Base-by-base conservation (phyloP, 2,888 invertebrate genomes). In the Agrochola circellaris region DNA sequence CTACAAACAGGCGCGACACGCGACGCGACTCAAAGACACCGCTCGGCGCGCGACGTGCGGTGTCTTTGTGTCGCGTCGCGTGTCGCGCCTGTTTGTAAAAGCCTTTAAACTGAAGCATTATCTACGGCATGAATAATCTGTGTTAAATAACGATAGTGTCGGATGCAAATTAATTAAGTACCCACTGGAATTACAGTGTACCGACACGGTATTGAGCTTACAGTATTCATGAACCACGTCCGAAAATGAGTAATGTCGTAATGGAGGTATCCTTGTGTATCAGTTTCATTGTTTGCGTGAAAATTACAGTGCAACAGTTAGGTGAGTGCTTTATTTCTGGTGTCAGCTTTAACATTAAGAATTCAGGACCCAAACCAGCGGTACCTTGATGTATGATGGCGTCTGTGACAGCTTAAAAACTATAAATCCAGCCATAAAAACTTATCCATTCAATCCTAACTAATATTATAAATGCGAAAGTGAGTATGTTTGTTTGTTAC, bases 101-200 rank as follows among this genome's bases (percentile, higher is more conserved):
- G n/a, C n/a, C n/a, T n/a, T 38, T 1, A 20, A 60, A 26, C n/a
- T 38, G 17, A 73, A 58, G 17, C 20, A 62, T 48, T 34, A 11
- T 65, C 38, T 58, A 13, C 4, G 7, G 8, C 6, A 3, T 68
- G 15, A n/a, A 26, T 64, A 70, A 42, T 78, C 64, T 64, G 15
- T 71, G 79, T 20, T 51, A n/a, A 56, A 64, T 70, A 70, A 70
- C 26, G 30, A 11, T 17, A 38, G 70, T 20, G 78, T 78, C 17
- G 13, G 48, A 56, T 64, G 48, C n/a, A 78, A 79, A 79, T 71
- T 78, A 79, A 78, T 78, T 64, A 11, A 11, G 11, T 11, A 42
- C 11, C 11, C 11, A 51, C n/a, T 65, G 56, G 15, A 54, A 77
- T 26, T 56, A 38, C 77, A 58, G n/a, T n/a, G 30, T 38, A 67